phyloP scores from a whole-genome alignment of 2,113 vertebrate species.

The Amia ocellicauda region DNA sequence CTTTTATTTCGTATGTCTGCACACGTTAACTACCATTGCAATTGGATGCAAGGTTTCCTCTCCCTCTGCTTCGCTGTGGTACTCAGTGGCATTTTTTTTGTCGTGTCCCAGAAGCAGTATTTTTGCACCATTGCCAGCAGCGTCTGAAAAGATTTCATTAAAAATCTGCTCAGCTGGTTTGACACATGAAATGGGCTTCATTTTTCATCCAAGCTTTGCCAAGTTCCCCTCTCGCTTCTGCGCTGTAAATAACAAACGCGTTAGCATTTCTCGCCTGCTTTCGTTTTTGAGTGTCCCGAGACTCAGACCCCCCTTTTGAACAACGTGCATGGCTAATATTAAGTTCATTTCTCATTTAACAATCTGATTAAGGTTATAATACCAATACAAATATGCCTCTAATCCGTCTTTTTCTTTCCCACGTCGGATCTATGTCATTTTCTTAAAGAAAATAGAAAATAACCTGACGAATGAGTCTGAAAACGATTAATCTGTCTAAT shows the following conservation, averaged over 20 bases:
- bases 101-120: background rate
- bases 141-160: slow-evolving; percentile 15
- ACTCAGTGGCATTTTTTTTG: background rate
- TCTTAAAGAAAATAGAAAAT: too few relatives aligned
- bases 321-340: too few relatives aligned
- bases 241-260: background rate
- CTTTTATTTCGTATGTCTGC: too few relatives aligned
- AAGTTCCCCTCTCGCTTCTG: background rate
- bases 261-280: background rate
- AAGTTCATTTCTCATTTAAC: too few relatives aligned
- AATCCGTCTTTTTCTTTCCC: too few relatives aligned
- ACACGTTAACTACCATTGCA: background rate
- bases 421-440: too few relatives aligned
- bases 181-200: slow-evolving; percentile 21
- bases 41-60: background rate
- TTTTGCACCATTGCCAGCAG: background rate
- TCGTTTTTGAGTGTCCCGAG: background rate
- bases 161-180: slow-evolving; percentile 1
- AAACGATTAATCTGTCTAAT: slow-evolving; percentile 8
- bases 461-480: background rate
- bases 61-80: background rate
- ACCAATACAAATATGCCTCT: too few relatives aligned
- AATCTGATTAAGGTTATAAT: too few relatives aligned
- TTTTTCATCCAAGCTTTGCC: slow-evolving; percentile 12
- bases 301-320: too few relatives aligned